These are phyloP conservation scores for Orchestia grillus DNA, from an alignment of 1,140 invertebrate genomes.

Conservation along the genomic window DNA sequence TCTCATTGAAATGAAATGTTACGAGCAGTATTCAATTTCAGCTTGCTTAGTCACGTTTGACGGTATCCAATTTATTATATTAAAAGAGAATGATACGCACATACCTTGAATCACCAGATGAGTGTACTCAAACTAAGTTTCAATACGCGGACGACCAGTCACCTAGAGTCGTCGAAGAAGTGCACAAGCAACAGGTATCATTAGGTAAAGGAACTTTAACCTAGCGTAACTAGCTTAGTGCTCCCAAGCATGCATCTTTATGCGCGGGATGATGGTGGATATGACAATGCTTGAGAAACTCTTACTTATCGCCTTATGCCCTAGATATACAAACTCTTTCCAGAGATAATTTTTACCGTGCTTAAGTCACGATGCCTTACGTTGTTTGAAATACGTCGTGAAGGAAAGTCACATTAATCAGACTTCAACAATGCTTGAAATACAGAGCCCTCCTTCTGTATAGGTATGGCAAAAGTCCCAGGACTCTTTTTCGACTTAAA, in stretches of 20 bases:
- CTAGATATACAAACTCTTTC: background rate
- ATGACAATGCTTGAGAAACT: background rate
- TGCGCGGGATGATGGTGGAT: background rate
- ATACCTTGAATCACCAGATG: background rate
- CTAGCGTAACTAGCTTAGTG: background rate
- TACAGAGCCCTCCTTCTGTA: background rate
- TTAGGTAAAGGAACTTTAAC: background rate
- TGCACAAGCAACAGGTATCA: background rate
- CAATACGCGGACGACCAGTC: background rate
- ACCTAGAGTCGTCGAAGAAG: background rate
- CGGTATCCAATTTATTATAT: background rate
- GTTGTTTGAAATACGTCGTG: background rate
- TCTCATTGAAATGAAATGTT: background rate
- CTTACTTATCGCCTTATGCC: background rate
- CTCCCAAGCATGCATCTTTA: background rate
- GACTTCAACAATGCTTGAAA: background rate
- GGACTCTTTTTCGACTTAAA: no score
- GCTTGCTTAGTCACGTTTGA: background rate
- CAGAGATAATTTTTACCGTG: background rate
- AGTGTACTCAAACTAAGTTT: background rate
- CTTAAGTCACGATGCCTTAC: background rate
- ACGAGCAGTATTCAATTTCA: background rate
- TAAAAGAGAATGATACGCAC: background rate
- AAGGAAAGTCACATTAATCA: background rate
- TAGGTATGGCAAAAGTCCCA: background rate